A percentile compares a stretch with the other conserved stretches of the same genome.
These are phyloP conservation scores for Tanaodytes sp. DNA, from an alignment of 2,888 invertebrate species.

Conservation along the genomic window DNA sequence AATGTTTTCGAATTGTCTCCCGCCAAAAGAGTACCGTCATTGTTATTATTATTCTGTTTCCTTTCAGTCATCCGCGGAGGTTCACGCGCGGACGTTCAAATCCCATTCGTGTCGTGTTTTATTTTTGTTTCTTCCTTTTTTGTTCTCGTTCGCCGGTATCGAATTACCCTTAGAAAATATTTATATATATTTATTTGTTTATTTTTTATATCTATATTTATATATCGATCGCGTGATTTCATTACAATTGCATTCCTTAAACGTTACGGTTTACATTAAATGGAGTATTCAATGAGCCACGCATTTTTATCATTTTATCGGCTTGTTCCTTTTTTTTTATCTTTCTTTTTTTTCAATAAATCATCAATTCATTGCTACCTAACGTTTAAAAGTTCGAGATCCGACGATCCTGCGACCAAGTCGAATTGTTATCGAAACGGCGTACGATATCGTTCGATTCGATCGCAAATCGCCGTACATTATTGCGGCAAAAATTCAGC, in stretches of 20 bases:
- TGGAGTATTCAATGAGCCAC: constrained; percentile 46
- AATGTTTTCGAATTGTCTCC: too few species aligned
- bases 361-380: constrained; percentile 36
- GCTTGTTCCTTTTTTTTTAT: neutral
- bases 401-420: too few species aligned
- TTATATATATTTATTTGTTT: constrained; percentile 26
- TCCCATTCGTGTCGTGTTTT: constrained; percentile 32
- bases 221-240: constrained; percentile 46
- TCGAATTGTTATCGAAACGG: too few species aligned
- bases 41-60: neutral
- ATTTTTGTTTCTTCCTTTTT: constrained; percentile 6
- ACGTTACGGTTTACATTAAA: constrained; percentile 38
- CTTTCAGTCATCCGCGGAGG: neutral
- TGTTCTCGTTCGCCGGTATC: constrained; percentile 17
- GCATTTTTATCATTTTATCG: constrained; percentile 14
- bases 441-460: neutral
- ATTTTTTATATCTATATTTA: constrained; percentile 27
- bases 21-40: neutral
- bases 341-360: too few species aligned
- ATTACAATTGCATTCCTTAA: constrained; percentile 43
- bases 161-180: constrained; percentile 45
- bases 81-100: constrained; percentile 16
- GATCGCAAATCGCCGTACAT: constrained; percentile 2
- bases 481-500: constrained; percentile 15
- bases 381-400: constrained; percentile 6